phyloP scores from a whole-genome alignment of 2,888 invertebrate species.

The Leptothorax acervorum region DNA sequence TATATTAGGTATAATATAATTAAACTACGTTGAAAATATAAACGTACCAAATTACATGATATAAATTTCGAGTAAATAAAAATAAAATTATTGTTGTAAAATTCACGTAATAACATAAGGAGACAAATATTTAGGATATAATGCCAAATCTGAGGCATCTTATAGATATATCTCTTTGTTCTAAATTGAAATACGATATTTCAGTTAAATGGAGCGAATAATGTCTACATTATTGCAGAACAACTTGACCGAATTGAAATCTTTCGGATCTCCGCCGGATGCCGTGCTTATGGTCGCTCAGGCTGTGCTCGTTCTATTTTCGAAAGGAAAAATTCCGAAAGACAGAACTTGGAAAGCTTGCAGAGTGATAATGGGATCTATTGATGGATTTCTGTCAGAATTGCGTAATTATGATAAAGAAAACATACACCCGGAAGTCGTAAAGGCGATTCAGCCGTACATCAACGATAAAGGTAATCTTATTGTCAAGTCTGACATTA shows the following conservation, averaged over 20 bases:
- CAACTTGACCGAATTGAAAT: conserved; percentile 97
- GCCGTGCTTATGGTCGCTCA: conserved; percentile 95
- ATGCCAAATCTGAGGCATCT: neutral
- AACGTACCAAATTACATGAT: neutral
- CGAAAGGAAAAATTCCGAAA: conserved; percentile 95
- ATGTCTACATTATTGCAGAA: conserved; percentile 84
- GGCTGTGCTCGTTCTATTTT: conserved; percentile 95
- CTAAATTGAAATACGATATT: neutral
- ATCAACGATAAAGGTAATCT: conserved; percentile 84
- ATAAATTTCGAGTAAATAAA: neutral
- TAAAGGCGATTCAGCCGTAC: conserved; percentile 90
- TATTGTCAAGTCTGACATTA: neutral
- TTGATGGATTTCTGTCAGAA: conserved; percentile 94
- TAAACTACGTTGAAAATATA: neutral
- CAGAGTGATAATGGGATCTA: conserved; percentile 96
- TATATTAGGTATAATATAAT: neutral
- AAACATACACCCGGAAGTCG: conserved; percentile 95
- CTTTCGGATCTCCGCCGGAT: conserved; percentile 96
- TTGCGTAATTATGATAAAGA: conserved; percentile 96
- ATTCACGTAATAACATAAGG: neutral
- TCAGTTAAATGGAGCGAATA: neutral
- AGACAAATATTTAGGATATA: neutral
- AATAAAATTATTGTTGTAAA: neutral
- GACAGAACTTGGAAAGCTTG: conserved; percentile 97
- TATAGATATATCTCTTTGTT: neutral